Conservation (phyloP, 2,797 vertebrate species). For the Dendrocincla tyrannina region DNA sequence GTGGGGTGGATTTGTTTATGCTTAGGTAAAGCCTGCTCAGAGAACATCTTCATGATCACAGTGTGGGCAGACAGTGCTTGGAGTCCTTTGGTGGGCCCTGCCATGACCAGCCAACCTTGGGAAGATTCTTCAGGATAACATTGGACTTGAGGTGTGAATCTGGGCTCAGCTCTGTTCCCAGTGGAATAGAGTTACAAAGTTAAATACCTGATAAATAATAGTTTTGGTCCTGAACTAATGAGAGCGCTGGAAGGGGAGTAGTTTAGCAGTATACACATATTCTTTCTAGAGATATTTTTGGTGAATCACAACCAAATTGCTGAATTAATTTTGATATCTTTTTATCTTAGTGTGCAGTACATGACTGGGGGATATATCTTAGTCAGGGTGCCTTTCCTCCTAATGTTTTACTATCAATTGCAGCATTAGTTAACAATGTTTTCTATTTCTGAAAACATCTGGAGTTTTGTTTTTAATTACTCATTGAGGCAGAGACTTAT, state of each 20-base stretch:
- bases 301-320: background rate
- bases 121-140: background rate
- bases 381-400: background rate
- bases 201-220: background rate
- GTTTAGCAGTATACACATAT: background rate
- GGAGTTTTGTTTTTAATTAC: slow-evolving; percentile 3
- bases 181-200: background rate
- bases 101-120: background rate
- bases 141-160: background rate
- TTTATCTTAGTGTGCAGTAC: background rate
- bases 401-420: background rate
- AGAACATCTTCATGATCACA: background rate
- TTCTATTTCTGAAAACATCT: slow-evolving; percentile 12
- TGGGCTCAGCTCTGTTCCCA: background rate
- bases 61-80: background rate
- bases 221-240: background rate
- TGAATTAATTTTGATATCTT: background rate
- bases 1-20: background rate
- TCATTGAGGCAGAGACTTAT: background rate
- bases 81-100: background rate
- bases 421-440: background rate
- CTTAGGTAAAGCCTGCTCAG: background rate
- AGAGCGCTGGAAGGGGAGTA: background rate
- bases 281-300: background rate
- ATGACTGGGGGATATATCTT: background rate